Evolutionary conservation across 2,797 vertebrate species (phyloP).

Genomic region (Enteromius treurensis): DNA sequence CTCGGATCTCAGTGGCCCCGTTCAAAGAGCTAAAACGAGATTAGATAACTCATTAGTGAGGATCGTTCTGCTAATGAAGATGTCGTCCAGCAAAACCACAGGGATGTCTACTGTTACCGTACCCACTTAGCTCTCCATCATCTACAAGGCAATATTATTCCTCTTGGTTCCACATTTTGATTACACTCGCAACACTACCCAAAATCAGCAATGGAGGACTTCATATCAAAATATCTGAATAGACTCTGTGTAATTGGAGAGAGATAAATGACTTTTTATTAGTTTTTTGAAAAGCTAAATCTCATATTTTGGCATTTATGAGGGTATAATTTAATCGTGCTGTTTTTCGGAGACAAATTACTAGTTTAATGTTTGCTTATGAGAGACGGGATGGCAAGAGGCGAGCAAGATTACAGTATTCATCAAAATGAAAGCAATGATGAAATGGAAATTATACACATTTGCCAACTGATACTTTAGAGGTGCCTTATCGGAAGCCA

Average conservation of each 20-base stretch:
- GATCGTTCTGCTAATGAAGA: conserved; percentile 47
- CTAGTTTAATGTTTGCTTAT: conserved; percentile 37
- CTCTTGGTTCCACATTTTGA: conserved; percentile 3
- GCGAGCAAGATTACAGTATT: conserved; percentile 35
- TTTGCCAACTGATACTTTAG: conserved; percentile 33
- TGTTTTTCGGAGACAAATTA: conserved; percentile 41
- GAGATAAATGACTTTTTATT: conserved; percentile 16
- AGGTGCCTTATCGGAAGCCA: conserved; percentile 32
- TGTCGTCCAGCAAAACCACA: conserved; percentile 36
- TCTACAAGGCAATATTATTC: conserved; percentile 16
- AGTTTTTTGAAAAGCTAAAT: conserved; percentile 33
- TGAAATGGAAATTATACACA: conserved; percentile 47
- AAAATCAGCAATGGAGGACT: conserved; percentile 22
- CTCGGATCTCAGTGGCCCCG: conserved; percentile 87
- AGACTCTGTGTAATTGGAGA: conserved; percentile 13
- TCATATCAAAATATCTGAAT: conserved; percentile 12
- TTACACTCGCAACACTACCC: neutral
- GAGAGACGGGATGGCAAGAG: conserved; percentile 25
- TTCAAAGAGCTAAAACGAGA: conserved; percentile 86
- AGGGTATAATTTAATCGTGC: conserved; percentile 35
- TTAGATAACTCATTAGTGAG: conserved; percentile 59
- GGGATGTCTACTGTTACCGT: conserved; percentile 36
- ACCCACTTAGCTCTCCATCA: conserved; percentile 16
- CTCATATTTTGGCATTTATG: conserved; percentile 29
- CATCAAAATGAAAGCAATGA: conserved; percentile 34